Base-by-base conservation (phyloP, 2,888 invertebrate species). In the Erynnis tages region DNA sequence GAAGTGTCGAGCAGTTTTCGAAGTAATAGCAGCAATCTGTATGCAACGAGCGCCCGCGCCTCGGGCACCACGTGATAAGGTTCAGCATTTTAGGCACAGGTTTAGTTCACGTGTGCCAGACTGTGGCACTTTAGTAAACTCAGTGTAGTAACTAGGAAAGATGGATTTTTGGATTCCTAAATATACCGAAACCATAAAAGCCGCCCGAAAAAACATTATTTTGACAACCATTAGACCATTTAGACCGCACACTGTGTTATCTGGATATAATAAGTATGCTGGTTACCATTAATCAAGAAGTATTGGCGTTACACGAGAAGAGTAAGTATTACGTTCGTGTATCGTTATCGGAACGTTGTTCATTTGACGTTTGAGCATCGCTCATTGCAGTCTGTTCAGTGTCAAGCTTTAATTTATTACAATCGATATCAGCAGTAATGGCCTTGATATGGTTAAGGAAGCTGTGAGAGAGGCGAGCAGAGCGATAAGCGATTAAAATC, bases 1-100 rank as follows among this genome's bases (percentile, higher is more conserved):
- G 34, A 34, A 25, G 34, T 49, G 38, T 38, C 29, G 38, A 29
- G 27, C 72, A 72, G 71, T 73, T 69, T 60, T 52, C 60, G 64
- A 61, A 55, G 49, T 77, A 79, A 76, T 75, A 66, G 71, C 58
- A 65, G 68, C 67, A 70, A 79, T 80, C 69, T 74, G 67, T 71
- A 80, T 82, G 72, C 79, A 40, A 53, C 52, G 40, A 55, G 67
- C 66, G 59, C 56, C 52, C 54, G 25, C 34, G 32, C 41, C 41
- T 10, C 23, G 17, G 40, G 40, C 40, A 11, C 6, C 8, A 5
- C 25, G 29, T 23, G 41, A 41, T 49, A 49, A 41, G 25, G 25
- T 13, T 32, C 17, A 41, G 34, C 41, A 41, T 49, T 49, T 41
- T 49, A 25, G 49, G 34, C 32, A 34, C 25, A 7, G 11, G 41